A percentile compares a stretch with the other conserved stretches of the same genome.
These are phyloP conservation scores for Apamea monoglypha DNA, from an alignment of 2,888 invertebrate genomes.

Conservation along the genomic window DNA sequence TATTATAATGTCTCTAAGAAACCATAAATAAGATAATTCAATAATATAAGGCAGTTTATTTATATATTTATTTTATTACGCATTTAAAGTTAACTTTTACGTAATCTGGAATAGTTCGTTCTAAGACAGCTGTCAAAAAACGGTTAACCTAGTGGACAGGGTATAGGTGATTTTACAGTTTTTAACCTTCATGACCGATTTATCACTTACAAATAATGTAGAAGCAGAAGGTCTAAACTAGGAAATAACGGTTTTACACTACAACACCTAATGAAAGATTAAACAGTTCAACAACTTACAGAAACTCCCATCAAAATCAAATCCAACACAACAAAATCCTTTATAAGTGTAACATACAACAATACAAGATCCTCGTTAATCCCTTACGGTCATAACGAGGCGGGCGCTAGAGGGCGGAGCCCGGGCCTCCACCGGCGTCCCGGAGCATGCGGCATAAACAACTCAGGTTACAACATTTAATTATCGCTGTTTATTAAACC, in stretches of 20 bases:
- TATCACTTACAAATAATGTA: not conserved
- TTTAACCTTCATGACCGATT: not conserved
- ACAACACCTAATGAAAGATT: not conserved
- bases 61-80: too few species aligned
- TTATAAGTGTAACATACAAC: constrained; percentile 49
- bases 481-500: constrained; percentile 89
- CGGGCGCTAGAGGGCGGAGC: constrained; percentile 81
- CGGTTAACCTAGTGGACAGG: too few species aligned
- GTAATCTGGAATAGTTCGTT: too few species aligned
- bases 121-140: too few species aligned
- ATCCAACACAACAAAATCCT: constrained; percentile 38
- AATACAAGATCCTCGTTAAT: constrained; percentile 81
- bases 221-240: not conserved
- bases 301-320: constrained; percentile 15
- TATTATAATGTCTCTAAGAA: too few species aligned
- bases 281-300: not conserved
- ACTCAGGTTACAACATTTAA: constrained; percentile 89
- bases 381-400: constrained; percentile 79
- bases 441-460: constrained; percentile 81
- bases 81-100: too few species aligned
- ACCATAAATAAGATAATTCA: too few species aligned
- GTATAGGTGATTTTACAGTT: not conserved
- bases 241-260: too few species aligned
- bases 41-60: too few species aligned
- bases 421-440: constrained; percentile 75